phyloP scores from a whole-genome alignment of 2,888 invertebrate genomes.

The Empis livida region DNA sequence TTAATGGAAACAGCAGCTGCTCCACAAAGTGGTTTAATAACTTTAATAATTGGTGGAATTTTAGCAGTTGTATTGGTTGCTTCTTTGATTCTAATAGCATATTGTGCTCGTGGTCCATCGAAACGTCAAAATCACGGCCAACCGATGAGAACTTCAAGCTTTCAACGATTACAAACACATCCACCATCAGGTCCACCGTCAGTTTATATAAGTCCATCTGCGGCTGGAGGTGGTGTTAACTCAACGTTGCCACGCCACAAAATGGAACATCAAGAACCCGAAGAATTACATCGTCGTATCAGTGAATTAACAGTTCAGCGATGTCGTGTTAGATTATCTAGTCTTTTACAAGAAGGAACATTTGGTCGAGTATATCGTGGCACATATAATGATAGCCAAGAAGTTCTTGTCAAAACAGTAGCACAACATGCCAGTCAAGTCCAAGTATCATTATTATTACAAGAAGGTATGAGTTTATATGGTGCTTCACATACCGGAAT shows the following conservation, averaged over 20 bases:
- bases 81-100: conserved; percentile 29
- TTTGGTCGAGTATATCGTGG: conserved; percentile 79
- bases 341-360: conserved; percentile 71
- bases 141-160: conserved; percentile 35
- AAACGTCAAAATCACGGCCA: conserved; percentile 32
- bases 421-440: conserved; percentile 82
- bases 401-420: conserved; percentile 77
- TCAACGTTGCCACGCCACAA: conserved; percentile 31
- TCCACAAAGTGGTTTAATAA: conserved; percentile 31
- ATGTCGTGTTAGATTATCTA: conserved; percentile 66
- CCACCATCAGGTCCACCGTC: conserved; percentile 8
- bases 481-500: conserved; percentile 57
- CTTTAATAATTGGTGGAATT: conserved; percentile 31
- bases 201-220: conserved; percentile 28
- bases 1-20: conserved; percentile 26
- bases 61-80: conserved; percentile 31
- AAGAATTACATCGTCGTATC: conserved; percentile 28
- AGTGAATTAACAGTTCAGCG: conserved; percentile 38
- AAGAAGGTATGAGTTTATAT: conserved; percentile 50
- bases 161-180: conserved; percentile 23
- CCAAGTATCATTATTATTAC: conserved; percentile 76
- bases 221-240: conserved; percentile 25
- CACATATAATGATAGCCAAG: conserved; percentile 57
- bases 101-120: conserved; percentile 32
- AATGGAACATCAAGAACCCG: conserved; percentile 19